phyloP scores from a whole-genome alignment of 2,113 vertebrate species.

The Calonectris borealis region DNA sequence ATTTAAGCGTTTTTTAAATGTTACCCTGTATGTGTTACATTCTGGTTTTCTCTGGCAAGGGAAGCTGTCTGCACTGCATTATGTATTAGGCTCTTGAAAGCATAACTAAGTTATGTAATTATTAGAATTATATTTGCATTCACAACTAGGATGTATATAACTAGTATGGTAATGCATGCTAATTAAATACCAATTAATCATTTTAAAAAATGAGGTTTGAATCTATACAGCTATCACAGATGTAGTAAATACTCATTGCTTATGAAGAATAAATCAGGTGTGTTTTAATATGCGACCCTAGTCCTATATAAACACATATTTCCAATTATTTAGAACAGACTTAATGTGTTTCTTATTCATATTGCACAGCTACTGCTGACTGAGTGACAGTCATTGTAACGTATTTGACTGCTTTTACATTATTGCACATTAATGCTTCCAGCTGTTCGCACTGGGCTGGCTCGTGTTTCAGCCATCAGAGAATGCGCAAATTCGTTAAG shows the following conservation, averaged over 20 bases:
- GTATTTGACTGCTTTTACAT: not conserved
- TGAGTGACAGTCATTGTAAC: not conserved
- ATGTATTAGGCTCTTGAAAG: conserved; percentile 8
- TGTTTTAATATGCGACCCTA: conserved; percentile 19
- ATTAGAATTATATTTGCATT: conserved; percentile 56
- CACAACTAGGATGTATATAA: not conserved
- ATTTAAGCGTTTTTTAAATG: not conserved
- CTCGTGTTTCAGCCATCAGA: not conserved
- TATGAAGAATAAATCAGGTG: conserved; percentile 13
- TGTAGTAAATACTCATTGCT: conserved; percentile 43
- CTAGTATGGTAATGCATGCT: conserved; percentile 5
- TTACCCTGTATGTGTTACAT: not conserved
- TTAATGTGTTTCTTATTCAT: not conserved
- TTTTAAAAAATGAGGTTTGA: conserved; percentile 1
- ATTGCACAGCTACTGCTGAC: not conserved
- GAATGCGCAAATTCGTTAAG: not conserved
- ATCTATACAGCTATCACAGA: not conserved
- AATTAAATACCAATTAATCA: conserved; percentile 55
- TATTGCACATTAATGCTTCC: not conserved
- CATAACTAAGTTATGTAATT: conserved; percentile 12
- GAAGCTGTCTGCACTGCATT: conserved; percentile 12
- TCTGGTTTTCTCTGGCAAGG: not conserved
- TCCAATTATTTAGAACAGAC: not conserved
- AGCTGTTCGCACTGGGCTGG: not conserved
- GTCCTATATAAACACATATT: not conserved